A percentile compares a stretch with the other conserved stretches of the same genome.
phyloP scores from a whole-genome alignment of 1,140 invertebrate species.

The Chrysomallon squamiferum region DNA sequence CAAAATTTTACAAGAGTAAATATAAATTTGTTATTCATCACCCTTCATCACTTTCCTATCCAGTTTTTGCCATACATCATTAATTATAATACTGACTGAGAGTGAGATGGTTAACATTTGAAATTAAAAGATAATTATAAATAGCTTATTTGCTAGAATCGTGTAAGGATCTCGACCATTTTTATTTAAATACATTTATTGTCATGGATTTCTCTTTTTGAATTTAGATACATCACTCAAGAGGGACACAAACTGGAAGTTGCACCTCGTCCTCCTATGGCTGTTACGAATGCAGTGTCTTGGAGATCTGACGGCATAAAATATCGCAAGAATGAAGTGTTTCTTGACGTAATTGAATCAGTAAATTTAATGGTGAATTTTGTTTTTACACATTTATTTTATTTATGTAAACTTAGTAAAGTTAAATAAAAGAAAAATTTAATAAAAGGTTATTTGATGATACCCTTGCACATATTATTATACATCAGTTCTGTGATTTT shows the following conservation, averaged over 20 bases:
- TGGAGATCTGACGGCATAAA: slow-evolving; percentile 99
- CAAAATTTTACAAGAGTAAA: slow-evolving; percentile 96
- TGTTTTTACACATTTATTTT: background rate
- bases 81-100: no score
- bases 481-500: no score
- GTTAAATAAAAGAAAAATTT: no score
- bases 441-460: no score
- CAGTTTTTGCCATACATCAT: background rate
- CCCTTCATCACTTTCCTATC: background rate
- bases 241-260: slow-evolving; percentile 98
- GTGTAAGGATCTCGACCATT: no score
- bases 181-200: no score
- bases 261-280: slow-evolving; percentile 94
- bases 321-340: slow-evolving; percentile 99
- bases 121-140: no score
- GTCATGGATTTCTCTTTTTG: no score
- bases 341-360: slow-evolving; percentile 99
- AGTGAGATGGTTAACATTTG: no score
- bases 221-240: slow-evolving; percentile 79
- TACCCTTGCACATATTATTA: no score
- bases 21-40: slow-evolving; percentile 10
- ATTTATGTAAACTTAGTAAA: background rate
- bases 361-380: slow-evolving; percentile 85
- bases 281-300: slow-evolving; percentile 99
- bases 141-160: no score